phyloP scores from a whole-genome alignment of 1,140 invertebrate genomes.

The Lamellibrachia luymesi region DNA sequence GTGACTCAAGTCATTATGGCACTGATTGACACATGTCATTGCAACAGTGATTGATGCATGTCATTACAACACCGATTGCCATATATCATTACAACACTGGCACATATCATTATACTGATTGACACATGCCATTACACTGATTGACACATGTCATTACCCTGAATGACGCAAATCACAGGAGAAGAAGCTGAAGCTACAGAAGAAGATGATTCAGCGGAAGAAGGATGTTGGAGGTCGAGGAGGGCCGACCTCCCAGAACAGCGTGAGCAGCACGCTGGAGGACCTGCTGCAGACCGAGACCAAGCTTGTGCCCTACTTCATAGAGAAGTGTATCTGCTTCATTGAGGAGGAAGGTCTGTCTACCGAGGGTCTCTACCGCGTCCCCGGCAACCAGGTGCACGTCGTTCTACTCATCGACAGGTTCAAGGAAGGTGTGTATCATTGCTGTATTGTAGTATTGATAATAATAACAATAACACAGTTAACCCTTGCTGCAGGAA shows the following conservation, averaged over 20 bases:
- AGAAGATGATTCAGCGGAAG: slow-evolving; percentile 61
- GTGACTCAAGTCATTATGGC: not conserved
- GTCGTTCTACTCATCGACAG: slow-evolving; percentile 88
- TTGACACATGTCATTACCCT: not conserved
- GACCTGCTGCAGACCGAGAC: slow-evolving; percentile 75
- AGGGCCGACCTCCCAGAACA: slow-evolving; percentile 52
- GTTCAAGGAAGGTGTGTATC: slow-evolving; percentile 77
- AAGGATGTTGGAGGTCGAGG: slow-evolving; percentile 66
- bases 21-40: not conserved
- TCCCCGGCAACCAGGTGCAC: slow-evolving; percentile 89
- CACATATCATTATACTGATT: not conserved
- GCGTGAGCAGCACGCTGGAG: slow-evolving; percentile 61
- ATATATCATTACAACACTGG: not conserved
- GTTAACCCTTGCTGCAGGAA: too few relatives aligned
- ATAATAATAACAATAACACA: too few relatives aligned
- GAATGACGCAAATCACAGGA: slow-evolving; percentile 44
- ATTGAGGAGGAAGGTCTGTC: slow-evolving; percentile 85
- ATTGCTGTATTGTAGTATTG: not conserved
- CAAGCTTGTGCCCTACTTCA: slow-evolving; percentile 82
- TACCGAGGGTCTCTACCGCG: slow-evolving; percentile 93
- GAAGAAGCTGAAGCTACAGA: slow-evolving; percentile 70
- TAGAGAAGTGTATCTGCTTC: slow-evolving; percentile 91
- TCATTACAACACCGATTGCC: not conserved
- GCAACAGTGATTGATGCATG: not conserved
- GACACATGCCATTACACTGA: not conserved